phyloP scores from a whole-genome alignment of 2,888 invertebrate species.

The Phania funesta region DNA sequence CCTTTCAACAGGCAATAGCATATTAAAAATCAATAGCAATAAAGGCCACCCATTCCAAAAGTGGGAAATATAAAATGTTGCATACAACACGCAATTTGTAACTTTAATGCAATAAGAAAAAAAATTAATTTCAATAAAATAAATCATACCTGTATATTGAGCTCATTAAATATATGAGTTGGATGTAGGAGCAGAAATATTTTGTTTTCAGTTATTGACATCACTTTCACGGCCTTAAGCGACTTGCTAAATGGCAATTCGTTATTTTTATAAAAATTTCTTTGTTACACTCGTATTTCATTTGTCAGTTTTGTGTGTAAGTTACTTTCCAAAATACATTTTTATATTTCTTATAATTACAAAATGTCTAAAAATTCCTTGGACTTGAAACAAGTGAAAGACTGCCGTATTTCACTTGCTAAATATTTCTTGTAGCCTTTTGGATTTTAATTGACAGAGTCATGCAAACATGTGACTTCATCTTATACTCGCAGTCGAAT shows the following conservation, averaged over 20 bases:
- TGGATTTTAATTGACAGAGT: slow-evolving; percentile 52
- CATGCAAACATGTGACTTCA: slow-evolving; percentile 57
- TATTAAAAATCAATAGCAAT: no score
- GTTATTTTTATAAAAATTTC: slow-evolving; percentile 65
- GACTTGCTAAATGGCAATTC: slow-evolving; percentile 75
- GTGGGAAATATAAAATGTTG: slow-evolving; percentile 67
- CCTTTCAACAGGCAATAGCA: slow-evolving; percentile 30
- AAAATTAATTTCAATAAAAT: slow-evolving; percentile 75
- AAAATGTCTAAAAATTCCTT: slow-evolving; percentile 11
- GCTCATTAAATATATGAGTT: slow-evolving; percentile 55
- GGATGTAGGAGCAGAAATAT: slow-evolving; percentile 17
- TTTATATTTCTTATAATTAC: slow-evolving; percentile 9
- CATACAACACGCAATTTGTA: slow-evolving; percentile 49
- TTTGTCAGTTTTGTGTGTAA: background rate
- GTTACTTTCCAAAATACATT: background rate
- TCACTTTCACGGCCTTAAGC: slow-evolving; percentile 78
- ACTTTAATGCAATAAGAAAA: background rate
- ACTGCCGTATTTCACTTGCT: background rate
- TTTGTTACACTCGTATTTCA: slow-evolving; percentile 48
- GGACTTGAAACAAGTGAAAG: slow-evolving; percentile 46
- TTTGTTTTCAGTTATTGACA: slow-evolving; percentile 66
- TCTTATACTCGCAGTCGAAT: background rate
- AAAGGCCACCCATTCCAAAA: slow-evolving; percentile 46
- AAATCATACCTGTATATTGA: slow-evolving; percentile 50
- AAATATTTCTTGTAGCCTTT: background rate